Evolutionary conservation across 2,888 invertebrate genomes (phyloP), one percentile per base, ranked within the genome.

Genomic region (Brachypterus glaber): DNA sequence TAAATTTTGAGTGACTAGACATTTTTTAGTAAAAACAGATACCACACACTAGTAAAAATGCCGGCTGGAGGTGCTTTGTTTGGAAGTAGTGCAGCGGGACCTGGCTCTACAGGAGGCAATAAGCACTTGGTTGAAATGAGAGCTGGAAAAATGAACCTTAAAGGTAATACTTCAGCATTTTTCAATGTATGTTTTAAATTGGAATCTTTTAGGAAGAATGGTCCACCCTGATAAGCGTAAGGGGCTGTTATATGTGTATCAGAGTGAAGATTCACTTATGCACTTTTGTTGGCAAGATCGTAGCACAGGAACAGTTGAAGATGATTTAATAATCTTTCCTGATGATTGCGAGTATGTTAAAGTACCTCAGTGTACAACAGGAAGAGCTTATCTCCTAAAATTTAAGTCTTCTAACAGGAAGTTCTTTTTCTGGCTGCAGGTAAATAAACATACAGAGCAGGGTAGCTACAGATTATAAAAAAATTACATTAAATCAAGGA

Each of bases 201-300:
- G 5, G 21, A n/a, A n/a, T n/a, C n/a, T n/a, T n/a, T 25, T 40
- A 65, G 66, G 64, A 17, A 60, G 87, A 57, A 91, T 89, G 84
- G 91, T 93, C 3, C 80, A 84, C 63, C 89, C 96, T 2, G 95
- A 96, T 62, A 88, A 87, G 51, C 79, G 95, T 55, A 97, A 97
- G 70, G 98, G 98, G 3, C 70, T 88, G 17, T 73, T 97, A 9
- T 98, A 93, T 62, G 80, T 98, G 38, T 89, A 92, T 61, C 97
- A 97, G 64, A 88, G 92, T 35, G 95, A 96, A 52, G 98, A 98
- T 66, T 89, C 91, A 1, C 67, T 98, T 39, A 95, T 97, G 86
- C 98, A 98, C 68, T 96, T 98, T 62, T 97, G 97, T 66, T 98
- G 98, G 98, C 97, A 97, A 69, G 97, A 99, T 68, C 80, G 98